Base-by-base conservation (phyloP, 2,888 invertebrate genomes). In the Chironomus tentans region DNA sequence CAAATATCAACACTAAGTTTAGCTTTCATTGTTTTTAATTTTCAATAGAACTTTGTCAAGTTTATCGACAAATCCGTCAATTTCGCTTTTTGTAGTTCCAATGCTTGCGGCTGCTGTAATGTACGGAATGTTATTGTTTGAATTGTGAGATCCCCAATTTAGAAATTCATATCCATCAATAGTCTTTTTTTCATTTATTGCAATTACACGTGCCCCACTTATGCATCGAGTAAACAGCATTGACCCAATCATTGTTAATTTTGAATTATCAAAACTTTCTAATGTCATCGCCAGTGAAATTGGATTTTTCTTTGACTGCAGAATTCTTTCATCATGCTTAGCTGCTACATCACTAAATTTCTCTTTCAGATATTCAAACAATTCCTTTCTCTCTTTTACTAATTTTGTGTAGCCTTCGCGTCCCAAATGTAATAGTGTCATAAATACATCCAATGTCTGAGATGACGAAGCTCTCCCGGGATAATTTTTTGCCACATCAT, bases 41-140 rank as follows among this genome's bases (percentile, higher is more conserved):
- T 83, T 82, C n/a, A 81, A 79, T 81, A 86, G 82, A 73, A 89
- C 88, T 82, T 89, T 88, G 77, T 88, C 86, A 70, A 93, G 83
- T 79, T 90, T 86, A 78, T 86, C 85, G 70, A 91, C 84, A 81
- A 92, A 92, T 22, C 84, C 81, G 80, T 91, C 90, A n/a, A 92
- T 87, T 80, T 93, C 92, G 3, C 82, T 80, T 78, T 85, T 85
- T 68, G 86, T 87, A 82, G 91, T 87, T 3, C 92, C 92, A 50
- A 93, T 82, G 5, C 89, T 86, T 3, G 92, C 91, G 15, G 92
- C 92, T 71, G 90, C 91, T 3, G 92, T 93, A 78, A 93, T 83
- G 81, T 93, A 93, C 2, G 90, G 87, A 77, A 84, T 83, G 12
- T 86, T 85, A 79, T 86, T 85, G 78, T 84, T 83, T 79, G 86